Percentiles rank a stretch among this genome's conserved stretches.
phyloP scores from a whole-genome alignment of 2,797 vertebrate species.

The Dendrocincla fuliginosa region DNA sequence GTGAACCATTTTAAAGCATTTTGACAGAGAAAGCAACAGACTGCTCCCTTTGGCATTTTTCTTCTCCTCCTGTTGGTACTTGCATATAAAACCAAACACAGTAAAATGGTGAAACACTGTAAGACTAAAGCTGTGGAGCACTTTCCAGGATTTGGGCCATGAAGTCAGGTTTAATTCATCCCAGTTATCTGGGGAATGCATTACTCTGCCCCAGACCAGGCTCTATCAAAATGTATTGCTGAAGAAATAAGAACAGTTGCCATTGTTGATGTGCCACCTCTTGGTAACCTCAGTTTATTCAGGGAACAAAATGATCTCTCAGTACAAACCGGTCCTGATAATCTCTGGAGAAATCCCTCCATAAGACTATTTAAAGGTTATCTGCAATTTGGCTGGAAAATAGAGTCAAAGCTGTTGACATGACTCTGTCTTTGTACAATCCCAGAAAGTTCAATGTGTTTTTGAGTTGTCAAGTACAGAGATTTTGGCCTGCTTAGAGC shows the following conservation, averaged over 20 bases:
- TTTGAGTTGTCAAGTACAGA: conserved; percentile 34
- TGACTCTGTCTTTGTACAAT: background rate
- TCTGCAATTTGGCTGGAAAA: conserved; percentile 52
- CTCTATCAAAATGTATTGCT: background rate
- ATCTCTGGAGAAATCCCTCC: conserved; percentile 38
- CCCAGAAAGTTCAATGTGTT: conserved; percentile 21
- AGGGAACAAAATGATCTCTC: conserved; percentile 45
- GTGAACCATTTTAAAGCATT: conserved; percentile 56
- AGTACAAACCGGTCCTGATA: conserved; percentile 30
- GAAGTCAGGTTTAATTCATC: background rate
- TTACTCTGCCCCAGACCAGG: background rate
- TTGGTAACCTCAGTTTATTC: conserved; percentile 44
- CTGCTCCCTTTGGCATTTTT: conserved; percentile 38
- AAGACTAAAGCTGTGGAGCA: background rate
- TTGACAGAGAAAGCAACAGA: conserved; percentile 41
- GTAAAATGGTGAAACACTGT: background rate
- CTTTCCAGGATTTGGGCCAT: background rate
- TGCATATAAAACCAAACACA: background rate
- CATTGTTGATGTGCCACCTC: conserved; percentile 32
- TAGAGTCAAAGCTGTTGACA: conserved; percentile 42
- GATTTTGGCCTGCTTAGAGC: conserved; percentile 28
- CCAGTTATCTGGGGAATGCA: background rate
- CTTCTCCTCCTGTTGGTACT: background rate
- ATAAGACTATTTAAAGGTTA: conserved; percentile 58
- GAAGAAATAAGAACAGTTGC: conserved; percentile 4